A percentile compares a stretch with the other conserved stretches of the same genome.
Evolutionary conservation across 2,113 vertebrate species (phyloP).

Genomic region (Narcine bancroftii): DNA sequence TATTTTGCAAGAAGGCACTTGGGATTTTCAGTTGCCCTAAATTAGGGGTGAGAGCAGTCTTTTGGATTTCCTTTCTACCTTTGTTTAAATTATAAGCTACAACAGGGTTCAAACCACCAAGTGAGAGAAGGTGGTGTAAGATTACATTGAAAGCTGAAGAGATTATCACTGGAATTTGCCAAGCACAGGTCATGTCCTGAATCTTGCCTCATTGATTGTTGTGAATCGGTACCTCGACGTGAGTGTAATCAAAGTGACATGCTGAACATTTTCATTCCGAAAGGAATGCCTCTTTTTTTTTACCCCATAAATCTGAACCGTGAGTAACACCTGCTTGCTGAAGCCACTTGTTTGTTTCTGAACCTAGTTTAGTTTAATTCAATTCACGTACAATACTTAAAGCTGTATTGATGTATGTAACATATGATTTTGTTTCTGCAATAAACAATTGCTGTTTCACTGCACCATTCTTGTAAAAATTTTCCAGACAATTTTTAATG

Average conservation of each 20-base stretch:
- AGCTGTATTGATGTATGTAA: background rate
- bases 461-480: background rate
- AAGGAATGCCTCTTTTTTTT: background rate
- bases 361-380: background rate
- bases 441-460: background rate
- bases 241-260: background rate
- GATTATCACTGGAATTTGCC: background rate
- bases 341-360: too few species aligned
- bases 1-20: background rate
- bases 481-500: background rate
- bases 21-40: background rate
- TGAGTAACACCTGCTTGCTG: too few species aligned
- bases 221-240: background rate
- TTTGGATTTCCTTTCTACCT: background rate
- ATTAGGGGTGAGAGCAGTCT: background rate
- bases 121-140: background rate
- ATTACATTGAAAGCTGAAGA: background rate
- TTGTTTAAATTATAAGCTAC: background rate
- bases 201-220: background rate
- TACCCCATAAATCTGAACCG: too few species aligned
- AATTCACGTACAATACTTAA: background rate
- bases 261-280: background rate
- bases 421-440: background rate
- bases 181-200: background rate
- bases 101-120: background rate